A percentile compares a stretch with the other conserved stretches of the same genome.
Evolutionary conservation across 2,797 vertebrate genomes (phyloP).

Genomic region (Sebastes dallii): DNA sequence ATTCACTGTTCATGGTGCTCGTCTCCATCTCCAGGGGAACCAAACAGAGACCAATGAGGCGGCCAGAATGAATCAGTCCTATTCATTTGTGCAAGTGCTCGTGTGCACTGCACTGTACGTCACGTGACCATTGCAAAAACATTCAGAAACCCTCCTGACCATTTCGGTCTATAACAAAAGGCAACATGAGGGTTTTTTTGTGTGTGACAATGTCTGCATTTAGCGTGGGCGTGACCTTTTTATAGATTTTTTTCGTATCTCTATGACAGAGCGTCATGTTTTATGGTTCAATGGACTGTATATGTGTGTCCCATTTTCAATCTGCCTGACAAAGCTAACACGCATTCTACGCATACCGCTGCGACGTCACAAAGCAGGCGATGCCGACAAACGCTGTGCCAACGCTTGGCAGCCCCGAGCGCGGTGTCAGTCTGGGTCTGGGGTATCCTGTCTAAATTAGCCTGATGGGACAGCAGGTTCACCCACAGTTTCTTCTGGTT

Average conservation of each 20-base stretch:
- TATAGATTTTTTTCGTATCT: background rate
- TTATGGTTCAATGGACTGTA: constrained; percentile 27
- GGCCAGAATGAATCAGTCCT: constrained; percentile 61
- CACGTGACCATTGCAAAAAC: constrained; percentile 60
- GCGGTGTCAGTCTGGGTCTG: background rate
- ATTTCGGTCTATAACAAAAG: constrained; percentile 18
- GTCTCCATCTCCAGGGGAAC: constrained; percentile 72
- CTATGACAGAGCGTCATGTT: background rate
- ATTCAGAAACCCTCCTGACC: constrained; percentile 12
- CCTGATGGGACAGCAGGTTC: background rate
- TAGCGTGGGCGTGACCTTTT: background rate
- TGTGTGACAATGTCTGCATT: background rate
- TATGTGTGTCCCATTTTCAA: constrained; percentile 45
- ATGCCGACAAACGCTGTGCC: constrained; percentile 39
- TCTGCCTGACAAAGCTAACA: constrained; percentile 61
- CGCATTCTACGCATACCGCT: constrained; percentile 69
- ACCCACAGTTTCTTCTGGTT: background rate
- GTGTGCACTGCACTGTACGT: constrained; percentile 35
- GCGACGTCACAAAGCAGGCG: constrained; percentile 65
- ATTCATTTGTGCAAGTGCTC: constrained; percentile 64
- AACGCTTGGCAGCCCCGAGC: constrained; percentile 30
- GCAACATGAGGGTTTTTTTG: background rate
- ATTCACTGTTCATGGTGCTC: constrained; percentile 53
- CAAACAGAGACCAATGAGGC: constrained; percentile 56
- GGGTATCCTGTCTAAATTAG: constrained; percentile 13